These are phyloP conservation scores for Microctenopoma lineatum DNA, from an alignment of 2,797 vertebrate genomes.

Conservation along the genomic window DNA sequence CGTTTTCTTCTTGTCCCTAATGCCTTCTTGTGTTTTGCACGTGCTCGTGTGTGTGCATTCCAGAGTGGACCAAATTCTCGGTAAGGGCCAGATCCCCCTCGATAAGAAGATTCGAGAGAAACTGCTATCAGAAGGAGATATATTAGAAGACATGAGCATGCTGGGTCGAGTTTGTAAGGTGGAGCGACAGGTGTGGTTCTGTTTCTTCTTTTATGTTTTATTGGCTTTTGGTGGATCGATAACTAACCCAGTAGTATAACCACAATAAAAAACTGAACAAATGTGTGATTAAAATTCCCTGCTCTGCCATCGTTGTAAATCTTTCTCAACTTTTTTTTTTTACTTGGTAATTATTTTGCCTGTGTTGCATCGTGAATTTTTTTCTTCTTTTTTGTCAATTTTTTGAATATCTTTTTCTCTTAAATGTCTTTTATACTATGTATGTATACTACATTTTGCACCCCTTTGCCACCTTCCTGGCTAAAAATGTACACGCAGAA, in stretches of 20 bases:
- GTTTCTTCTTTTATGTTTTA: neutral
- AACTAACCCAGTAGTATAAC: neutral
- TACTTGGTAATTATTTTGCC: too few relatives aligned
- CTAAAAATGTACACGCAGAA: too few relatives aligned
- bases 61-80: conserved; percentile 98
- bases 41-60: conserved; percentile 23
- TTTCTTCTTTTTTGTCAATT: too few relatives aligned
- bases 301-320: too few relatives aligned
- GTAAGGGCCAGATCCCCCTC: conserved; percentile 94
- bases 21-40: conserved; percentile 13
- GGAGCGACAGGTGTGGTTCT: conserved; percentile 90
- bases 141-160: conserved; percentile 95
- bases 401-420: too few relatives aligned
- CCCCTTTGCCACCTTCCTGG: too few relatives aligned
- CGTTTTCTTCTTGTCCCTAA: conserved; percentile 8
- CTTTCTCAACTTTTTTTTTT: too few relatives aligned
- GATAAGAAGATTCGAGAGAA: conserved; percentile 96
- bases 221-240: neutral
- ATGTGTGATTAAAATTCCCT: too few relatives aligned
- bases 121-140: conserved; percentile 90
- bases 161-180: conserved; percentile 96
- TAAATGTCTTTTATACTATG: too few relatives aligned
- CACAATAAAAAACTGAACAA: too few relatives aligned
- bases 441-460: too few relatives aligned
- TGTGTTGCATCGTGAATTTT: too few relatives aligned